Base-by-base conservation (phyloP, 2,113 vertebrate species). In the Sapayoa aenigma region DNA sequence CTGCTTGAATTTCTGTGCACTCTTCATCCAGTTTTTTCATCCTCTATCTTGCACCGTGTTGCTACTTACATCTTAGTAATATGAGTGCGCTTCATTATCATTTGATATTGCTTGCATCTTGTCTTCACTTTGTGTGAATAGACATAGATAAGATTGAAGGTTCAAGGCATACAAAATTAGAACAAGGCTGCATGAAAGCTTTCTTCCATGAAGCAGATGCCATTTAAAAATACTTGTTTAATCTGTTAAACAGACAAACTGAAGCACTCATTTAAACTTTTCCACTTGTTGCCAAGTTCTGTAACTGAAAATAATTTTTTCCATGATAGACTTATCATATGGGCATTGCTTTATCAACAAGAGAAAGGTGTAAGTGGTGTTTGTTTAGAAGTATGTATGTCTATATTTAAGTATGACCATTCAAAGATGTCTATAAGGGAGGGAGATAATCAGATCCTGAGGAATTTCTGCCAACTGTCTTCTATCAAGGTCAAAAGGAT, bases 361-460 rank as follows among this genome's bases (percentile, higher is more conserved):
- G 52, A 85, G 22, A 23, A 73, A 56, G 50, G 90, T 4, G 2
- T 31, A 68, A 93, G n/a, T 56, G 25, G 10, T 94, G 41, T 86
- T 96, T 92, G 68, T 87, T 86, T 87, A 53, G 41, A 87, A 87
- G 25, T 90, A 28, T 74, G 9, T 69, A 27, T 23, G 24, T 69
- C 74, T 87, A 2, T 95, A 94, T 92, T 94, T 87, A 92, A 94
- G 49, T 79, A 41, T 84, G 91, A 91, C 60, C 76, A 75, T 88
- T 95, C 47, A 72, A 56, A 87, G 52, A 50, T 68, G 52, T 53
- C 55, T 92, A 0, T 76, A 87, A 79, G 30, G 56, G 83, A 88
- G 12, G 37, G 11, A 78, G 41, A 52, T 93, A 90, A 71, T 93
- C 28, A 88, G 30, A 86, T 95, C 31, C 37, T 77, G 42, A 86